These are phyloP conservation scores for Agrotis puta DNA, from an alignment of 2,888 invertebrate species.

Conservation along the genomic window DNA sequence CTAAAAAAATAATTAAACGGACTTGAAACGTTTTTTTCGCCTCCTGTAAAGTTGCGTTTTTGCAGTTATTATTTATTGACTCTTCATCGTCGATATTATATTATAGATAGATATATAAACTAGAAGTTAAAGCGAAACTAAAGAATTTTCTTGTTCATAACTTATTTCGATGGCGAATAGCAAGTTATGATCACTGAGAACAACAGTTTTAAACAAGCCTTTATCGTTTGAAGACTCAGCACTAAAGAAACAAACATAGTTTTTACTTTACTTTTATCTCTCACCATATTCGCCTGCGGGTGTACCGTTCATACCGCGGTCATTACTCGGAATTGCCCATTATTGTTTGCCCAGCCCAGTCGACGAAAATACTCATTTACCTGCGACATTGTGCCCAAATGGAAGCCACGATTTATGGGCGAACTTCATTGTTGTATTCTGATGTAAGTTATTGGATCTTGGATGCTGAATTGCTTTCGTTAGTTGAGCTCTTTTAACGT, in stretches of 20 bases:
- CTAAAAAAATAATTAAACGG: too few relatives aligned
- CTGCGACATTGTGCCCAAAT: slow-evolving; percentile 72
- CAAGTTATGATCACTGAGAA: too few relatives aligned
- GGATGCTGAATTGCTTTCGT: slow-evolving; percentile 1
- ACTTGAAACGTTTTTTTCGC: too few relatives aligned
- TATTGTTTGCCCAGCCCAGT: slow-evolving; percentile 84
- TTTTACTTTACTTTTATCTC: neutral
- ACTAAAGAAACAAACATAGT: neutral
- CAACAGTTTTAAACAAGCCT: neutral
- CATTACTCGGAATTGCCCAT: slow-evolving; percentile 83
- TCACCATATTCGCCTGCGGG: slow-evolving; percentile 49
- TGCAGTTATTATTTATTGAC: too few relatives aligned
- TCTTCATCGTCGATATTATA: too few relatives aligned
- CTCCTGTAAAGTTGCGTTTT: too few relatives aligned
- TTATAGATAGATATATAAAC: neutral
- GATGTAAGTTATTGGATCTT: slow-evolving; percentile 29
- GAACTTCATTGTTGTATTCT: slow-evolving; percentile 41
- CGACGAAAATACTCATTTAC: slow-evolving; percentile 81
- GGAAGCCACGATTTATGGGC: slow-evolving; percentile 55
- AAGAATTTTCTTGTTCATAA: neutral
- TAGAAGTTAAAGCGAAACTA: neutral
- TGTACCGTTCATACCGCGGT: slow-evolving; percentile 73
- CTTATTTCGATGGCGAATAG: neutral
- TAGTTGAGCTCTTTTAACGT: slow-evolving; percentile 3
- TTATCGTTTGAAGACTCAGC: neutral